Evolutionary conservation across 2,888 invertebrate species (phyloP), one percentile per base, ranked within the genome.

Genomic region (Antheraea assamensis): DNA sequence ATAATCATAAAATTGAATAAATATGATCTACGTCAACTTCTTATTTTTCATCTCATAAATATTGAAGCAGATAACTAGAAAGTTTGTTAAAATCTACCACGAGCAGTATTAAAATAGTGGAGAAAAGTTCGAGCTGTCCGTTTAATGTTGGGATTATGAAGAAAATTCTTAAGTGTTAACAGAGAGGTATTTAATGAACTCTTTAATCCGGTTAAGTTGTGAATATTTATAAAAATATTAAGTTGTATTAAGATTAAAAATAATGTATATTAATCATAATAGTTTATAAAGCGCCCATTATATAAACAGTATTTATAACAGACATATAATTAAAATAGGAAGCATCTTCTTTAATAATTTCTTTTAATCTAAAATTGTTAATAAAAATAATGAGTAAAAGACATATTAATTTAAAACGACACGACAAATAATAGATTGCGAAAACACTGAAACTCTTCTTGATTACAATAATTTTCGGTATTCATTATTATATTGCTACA

Each of bases 121-220:
- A 27, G 66, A 47, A 4, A 68, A 74, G 35, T 74, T 68, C 15
- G 52, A 74, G 73, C 66, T 42, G n/a, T 64, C 61, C 71, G 52
- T 71, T 74, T 71, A 71, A 74, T 68, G 71, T 71, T 42, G 68
- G 70, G 58, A 71, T 74, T 74, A 74, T 74, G 71, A 71, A 71
- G 71, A 73, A 73, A 71, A 64, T 71, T 71, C 30, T 52, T 74
- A 71, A 71, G 71, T 74, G 66, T 31, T n/a, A 31, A n/a, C 71
- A 71, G 71, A 71, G 49, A 55, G 27, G 71, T 19, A 71, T 49
- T 71, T 7, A 15, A 55, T 24, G n/a, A 58, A 13, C 10, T 58
- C 15, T 24, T 58, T 24, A 15, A 15, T 58, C 24, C 58, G 13
- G 8, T 58, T 58, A 24, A 2, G 8, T n/a, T 58, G 0, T 55